Evolutionary conservation across 2,797 vertebrate species (phyloP).

Genomic region (Poecilia velifera): DNA sequence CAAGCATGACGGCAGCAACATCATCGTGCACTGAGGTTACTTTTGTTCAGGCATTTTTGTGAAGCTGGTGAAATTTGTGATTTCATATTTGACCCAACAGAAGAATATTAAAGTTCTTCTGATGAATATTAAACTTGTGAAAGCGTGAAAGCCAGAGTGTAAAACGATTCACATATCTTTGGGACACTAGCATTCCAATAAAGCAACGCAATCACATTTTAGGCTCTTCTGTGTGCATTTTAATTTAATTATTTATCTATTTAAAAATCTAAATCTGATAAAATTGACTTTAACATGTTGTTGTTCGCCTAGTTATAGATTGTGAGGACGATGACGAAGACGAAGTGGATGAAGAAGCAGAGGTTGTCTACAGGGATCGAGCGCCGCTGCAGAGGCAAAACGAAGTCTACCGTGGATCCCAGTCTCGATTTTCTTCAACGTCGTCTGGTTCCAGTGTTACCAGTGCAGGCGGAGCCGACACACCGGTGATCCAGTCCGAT

Average conservation of each 20-base stretch:
- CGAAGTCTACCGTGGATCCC: constrained; percentile 56
- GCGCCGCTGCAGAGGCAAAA: constrained; percentile 73
- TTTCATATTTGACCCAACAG: neutral
- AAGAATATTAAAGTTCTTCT: neutral
- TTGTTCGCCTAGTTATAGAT: constrained; percentile 47
- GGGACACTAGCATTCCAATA: neutral
- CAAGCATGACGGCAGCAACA: neutral
- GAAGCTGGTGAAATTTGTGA: neutral
- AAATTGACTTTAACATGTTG: neutral
- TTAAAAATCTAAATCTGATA: too few relatives aligned
- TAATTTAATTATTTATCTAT: neutral
- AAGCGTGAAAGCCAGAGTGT: neutral
- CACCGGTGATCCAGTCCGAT: constrained; percentile 89
- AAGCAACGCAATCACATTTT: neutral
- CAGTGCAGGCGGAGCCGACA: constrained; percentile 83
- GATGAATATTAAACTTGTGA: neutral
- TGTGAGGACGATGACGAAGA: constrained; percentile 66
- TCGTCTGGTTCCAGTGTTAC: constrained; percentile 85
- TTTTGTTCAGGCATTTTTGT: neutral
- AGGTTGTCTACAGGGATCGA: constrained; percentile 78
- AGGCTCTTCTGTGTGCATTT: neutral
- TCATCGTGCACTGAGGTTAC: neutral
- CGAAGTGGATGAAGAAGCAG: constrained; percentile 68
- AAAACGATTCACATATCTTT: neutral
- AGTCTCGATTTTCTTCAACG: constrained; percentile 85